Percentiles rank a stretch among this genome's conserved stretches.
Evolutionary conservation across 2,888 invertebrate species (phyloP).

Genomic region (Smittia aterrima): DNA sequence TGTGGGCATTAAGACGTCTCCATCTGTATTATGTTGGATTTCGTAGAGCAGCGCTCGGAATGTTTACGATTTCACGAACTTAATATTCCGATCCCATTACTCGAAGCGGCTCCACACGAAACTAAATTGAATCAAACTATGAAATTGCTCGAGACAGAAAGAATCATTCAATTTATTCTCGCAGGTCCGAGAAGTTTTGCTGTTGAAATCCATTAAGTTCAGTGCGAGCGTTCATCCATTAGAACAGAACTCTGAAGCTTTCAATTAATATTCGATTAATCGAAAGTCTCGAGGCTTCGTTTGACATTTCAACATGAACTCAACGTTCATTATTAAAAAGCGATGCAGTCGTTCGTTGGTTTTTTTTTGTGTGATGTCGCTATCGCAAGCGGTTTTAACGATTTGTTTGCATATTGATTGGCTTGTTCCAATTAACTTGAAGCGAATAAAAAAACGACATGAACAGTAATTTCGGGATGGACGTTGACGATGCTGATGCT

Average conservation of each 20-base stretch:
- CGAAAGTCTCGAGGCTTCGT: background rate
- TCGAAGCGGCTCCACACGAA: slow-evolving; percentile 6
- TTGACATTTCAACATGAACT: background rate
- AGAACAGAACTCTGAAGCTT: background rate
- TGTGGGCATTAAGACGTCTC: slow-evolving; percentile 25
- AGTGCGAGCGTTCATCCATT: background rate
- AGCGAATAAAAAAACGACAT: background rate
- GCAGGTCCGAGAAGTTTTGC: background rate
- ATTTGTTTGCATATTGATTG: slow-evolving; percentile 38
- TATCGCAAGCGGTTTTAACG: no score
- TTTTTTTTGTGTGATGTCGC: no score
- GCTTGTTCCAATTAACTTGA: slow-evolving; percentile 18
- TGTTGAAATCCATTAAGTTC: background rate
- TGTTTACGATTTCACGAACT: background rate
- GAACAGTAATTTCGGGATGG: background rate
- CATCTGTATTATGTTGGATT: slow-evolving; percentile 11
- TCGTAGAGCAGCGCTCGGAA: slow-evolving; percentile 14
- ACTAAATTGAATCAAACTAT: slow-evolving; percentile 23
- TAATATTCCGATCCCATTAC: slow-evolving; percentile 18
- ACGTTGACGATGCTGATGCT: background rate
- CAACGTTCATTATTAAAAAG: background rate
- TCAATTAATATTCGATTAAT: slow-evolving; percentile 29
- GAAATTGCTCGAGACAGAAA: slow-evolving; percentile 16
- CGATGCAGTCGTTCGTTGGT: background rate
- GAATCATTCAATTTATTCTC: slow-evolving; percentile 16